Percentiles rank a stretch among this genome's conserved stretches.
These are phyloP conservation scores for Phoeniculus purpureus DNA, from an alignment of 2,797 vertebrate species.

Conservation along the genomic window DNA sequence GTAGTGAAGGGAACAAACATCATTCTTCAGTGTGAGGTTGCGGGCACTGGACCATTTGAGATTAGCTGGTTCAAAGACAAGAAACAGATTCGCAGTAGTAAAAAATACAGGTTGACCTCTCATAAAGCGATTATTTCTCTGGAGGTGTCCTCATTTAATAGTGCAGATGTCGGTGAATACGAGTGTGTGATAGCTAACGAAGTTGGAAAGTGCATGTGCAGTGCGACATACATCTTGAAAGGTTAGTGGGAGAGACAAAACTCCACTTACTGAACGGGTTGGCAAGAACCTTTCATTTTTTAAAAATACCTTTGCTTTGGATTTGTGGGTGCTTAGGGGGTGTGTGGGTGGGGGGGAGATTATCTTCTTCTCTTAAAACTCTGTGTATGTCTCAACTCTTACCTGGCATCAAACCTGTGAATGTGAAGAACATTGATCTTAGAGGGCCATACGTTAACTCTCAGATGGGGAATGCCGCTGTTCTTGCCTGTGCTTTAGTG, in stretches of 20 bases:
- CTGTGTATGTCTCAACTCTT: neutral
- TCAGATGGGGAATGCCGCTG: neutral
- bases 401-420: neutral
- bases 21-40: slow-evolving; percentile 89
- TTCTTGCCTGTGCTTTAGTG: neutral
- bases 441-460: neutral
- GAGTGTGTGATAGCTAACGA: slow-evolving; percentile 94
- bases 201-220: slow-evolving; percentile 92
- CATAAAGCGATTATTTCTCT: slow-evolving; percentile 87
- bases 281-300: neutral
- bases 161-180: slow-evolving; percentile 93
- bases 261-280: neutral
- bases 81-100: slow-evolving; percentile 88
- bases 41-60: slow-evolving; percentile 94
- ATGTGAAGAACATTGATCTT: neutral
- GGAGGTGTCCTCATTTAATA: slow-evolving; percentile 94
- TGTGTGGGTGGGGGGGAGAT: neutral
- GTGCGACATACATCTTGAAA: slow-evolving; percentile 90
- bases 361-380: slow-evolving; percentile 25
- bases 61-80: slow-evolving; percentile 97
- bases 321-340: neutral
- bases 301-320: slow-evolving; percentile 7
- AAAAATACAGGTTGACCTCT: slow-evolving; percentile 88
- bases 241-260: slow-evolving; percentile 82
- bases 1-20: slow-evolving; percentile 89